Evolutionary conservation across 2,888 invertebrate genomes (phyloP).

Genomic region (Cephus sareptanus): DNA sequence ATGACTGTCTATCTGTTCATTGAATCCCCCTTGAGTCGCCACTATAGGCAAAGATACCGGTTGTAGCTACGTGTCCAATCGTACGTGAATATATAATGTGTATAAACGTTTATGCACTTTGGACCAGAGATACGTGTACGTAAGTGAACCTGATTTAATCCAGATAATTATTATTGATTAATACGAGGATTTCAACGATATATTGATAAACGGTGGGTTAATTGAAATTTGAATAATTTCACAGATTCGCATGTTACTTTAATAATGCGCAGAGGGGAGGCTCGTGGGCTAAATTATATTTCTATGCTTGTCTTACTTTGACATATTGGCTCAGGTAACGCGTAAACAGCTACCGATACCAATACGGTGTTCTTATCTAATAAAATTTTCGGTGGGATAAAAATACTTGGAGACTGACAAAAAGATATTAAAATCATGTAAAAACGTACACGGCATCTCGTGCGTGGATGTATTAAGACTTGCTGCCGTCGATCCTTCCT

Average conservation of each 20-base stretch:
- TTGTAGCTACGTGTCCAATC: neutral
- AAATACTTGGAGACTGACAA: neutral
- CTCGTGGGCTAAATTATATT: neutral
- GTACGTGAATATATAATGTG: neutral
- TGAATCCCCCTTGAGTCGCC: constrained; percentile 18
- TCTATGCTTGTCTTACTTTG: neutral
- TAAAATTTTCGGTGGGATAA: neutral
- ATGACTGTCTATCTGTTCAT: constrained; percentile 29
- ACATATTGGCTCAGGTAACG: neutral
- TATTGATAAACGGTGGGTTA: neutral
- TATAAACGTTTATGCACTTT: constrained; percentile 18
- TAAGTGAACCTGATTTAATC: constrained; percentile 30
- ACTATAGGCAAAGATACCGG: neutral
- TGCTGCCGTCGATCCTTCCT: constrained; percentile 12
- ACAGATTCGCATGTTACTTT: neutral
- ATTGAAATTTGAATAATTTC: neutral
- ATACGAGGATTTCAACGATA: neutral
- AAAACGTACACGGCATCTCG: neutral
- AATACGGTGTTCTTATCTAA: neutral
- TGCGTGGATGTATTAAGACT: neutral
- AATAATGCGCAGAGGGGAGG: neutral
- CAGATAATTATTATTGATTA: constrained; percentile 40
- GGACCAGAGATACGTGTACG: neutral
- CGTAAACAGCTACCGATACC: neutral
- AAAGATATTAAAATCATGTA: neutral